A percentile compares a stretch with the other conserved stretches of the same genome.
These are phyloP conservation scores for Himalopsyche tibetana DNA, from an alignment of 2,888 invertebrate species.

Conservation along the genomic window DNA sequence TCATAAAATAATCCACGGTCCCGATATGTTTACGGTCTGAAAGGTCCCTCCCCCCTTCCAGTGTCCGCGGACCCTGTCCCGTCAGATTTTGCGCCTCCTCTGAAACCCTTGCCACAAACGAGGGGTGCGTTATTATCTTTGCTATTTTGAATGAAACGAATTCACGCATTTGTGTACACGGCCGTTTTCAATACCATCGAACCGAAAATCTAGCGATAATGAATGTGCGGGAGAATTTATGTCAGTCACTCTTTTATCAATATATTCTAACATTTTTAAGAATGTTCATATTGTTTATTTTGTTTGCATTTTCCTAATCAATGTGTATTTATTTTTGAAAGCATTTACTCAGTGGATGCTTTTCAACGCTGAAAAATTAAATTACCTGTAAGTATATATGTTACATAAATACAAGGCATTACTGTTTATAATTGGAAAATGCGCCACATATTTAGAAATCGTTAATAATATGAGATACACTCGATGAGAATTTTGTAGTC, in stretches of 20 bases:
- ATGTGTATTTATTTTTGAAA: no score
- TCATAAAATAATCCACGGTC: conserved; percentile 65
- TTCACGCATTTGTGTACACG: conserved; percentile 28
- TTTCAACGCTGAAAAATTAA: no score
- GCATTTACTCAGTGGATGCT: no score
- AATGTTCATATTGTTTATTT: no score
- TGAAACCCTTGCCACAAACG: conserved; percentile 42
- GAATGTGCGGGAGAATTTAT: neutral
- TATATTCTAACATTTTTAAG: no score
- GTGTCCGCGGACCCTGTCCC: conserved; percentile 29
- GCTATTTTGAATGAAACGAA: conserved; percentile 39
- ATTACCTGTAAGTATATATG: no score
- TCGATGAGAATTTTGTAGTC: no score
- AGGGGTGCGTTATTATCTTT: conserved; percentile 45
- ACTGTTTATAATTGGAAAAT: no score
- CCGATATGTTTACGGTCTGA: conserved; percentile 62
- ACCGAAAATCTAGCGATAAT: neutral
- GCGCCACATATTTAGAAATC: no score
- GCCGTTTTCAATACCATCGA: conserved; percentile 20
- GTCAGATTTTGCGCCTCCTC: conserved; percentile 40
- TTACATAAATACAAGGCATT: no score
- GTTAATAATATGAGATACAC: no score
- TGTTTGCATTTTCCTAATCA: no score
- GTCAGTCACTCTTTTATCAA: neutral
- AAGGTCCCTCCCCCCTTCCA: conserved; percentile 47